These are phyloP conservation scores for Eutrigla gurnardus DNA, from an alignment of 2,797 vertebrate genomes.

Conservation along the genomic window DNA sequence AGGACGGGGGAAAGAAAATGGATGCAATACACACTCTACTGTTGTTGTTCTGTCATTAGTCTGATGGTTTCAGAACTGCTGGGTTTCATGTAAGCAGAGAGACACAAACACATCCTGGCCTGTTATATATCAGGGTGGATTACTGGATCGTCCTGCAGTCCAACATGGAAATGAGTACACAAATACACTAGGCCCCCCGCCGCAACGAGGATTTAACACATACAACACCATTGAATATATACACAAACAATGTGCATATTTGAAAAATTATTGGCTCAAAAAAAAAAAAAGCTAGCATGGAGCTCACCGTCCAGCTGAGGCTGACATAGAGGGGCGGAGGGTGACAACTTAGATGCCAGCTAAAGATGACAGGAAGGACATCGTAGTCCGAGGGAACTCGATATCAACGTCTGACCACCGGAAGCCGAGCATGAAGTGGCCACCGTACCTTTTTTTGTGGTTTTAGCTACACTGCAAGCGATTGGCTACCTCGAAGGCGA, in stretches of 20 bases:
- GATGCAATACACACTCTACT: not conserved
- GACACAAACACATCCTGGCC: not conserved
- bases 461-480: not conserved
- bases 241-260: not conserved
- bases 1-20: not conserved
- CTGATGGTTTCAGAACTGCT: not conserved
- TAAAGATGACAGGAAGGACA: not conserved
- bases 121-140: not conserved
- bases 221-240: not conserved
- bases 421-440: not conserved
- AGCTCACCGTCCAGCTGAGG: not conserved
- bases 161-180: not conserved
- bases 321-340: not conserved
- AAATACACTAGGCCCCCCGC: no score
- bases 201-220: not conserved
- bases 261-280: not conserved
- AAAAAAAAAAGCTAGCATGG: not conserved
- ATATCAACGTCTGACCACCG: no score
- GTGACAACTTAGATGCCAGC: not conserved
- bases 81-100: not conserved
- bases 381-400: not conserved
- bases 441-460: not conserved
- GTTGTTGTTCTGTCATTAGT: not conserved
- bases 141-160: not conserved
- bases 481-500: not conserved